These are phyloP conservation scores for Penaeus japonicus DNA, from an alignment of 1,140 invertebrate species.

Conservation along the genomic window DNA sequence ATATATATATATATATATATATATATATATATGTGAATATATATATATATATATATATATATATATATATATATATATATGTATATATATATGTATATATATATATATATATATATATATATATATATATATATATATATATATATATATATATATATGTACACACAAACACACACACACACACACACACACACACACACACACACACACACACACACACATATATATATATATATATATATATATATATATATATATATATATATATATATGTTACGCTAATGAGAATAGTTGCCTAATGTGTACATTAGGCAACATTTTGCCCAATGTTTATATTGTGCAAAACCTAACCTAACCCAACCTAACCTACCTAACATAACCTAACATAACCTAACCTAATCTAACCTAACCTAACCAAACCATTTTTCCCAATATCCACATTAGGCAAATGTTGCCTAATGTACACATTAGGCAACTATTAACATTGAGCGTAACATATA, in stretches of 20 bases:
- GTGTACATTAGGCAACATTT: too few relatives aligned
- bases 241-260: background rate
- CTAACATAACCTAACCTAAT: too few relatives aligned
- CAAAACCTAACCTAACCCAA: too few relatives aligned
- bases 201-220: background rate
- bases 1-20: background rate
- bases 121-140: conserved; percentile 1
- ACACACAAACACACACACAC: too few relatives aligned
- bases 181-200: background rate
- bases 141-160: background rate
- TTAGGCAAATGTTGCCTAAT: too few relatives aligned
- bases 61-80: background rate
- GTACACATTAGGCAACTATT: too few relatives aligned
- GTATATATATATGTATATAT: background rate
- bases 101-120: background rate
- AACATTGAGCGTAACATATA: too few relatives aligned
- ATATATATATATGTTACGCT: background rate
- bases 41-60: background rate
- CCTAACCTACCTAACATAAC: too few relatives aligned
- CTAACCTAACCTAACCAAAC: too few relatives aligned
- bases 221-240: background rate
- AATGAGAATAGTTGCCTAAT: background rate
- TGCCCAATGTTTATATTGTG: too few relatives aligned
- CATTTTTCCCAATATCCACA: too few relatives aligned
- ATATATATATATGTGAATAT: background rate